Evolutionary conservation across 1,140 invertebrate genomes (phyloP).

Genomic region (Macrostomum lignano): DNA sequence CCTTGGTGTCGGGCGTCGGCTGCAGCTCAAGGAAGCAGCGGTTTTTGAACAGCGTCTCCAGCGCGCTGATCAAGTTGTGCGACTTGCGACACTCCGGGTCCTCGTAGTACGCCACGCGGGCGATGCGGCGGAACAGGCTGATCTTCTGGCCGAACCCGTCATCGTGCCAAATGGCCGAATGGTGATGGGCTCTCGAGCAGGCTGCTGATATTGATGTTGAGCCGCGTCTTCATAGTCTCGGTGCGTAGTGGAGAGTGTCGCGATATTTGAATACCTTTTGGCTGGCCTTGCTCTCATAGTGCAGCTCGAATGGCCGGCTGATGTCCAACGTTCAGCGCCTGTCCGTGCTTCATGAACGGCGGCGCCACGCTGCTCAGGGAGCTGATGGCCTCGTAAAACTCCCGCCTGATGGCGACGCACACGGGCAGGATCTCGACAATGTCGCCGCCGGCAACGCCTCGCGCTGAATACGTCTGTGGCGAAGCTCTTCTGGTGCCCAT

Average conservation of each 20-base stretch:
- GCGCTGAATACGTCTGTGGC: neutral
- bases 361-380: too few species aligned
- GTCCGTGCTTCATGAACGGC: neutral
- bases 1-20: neutral
- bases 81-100: neutral
- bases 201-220: neutral
- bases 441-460: neutral
- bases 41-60: neutral
- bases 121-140: neutral
- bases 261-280: neutral
- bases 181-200: too few species aligned
- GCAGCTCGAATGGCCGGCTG: neutral
- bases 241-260: neutral
- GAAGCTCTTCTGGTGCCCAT: neutral
- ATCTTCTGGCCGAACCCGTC: neutral
- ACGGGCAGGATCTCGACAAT: neutral
- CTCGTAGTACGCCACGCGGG: neutral
- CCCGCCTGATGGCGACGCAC: slow-evolving; percentile 1
- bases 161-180: too few species aligned
- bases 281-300: neutral
- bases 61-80: neutral
- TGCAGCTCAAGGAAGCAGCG: neutral
- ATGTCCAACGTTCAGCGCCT: neutral
- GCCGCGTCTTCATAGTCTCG: neutral
- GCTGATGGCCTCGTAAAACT: slow-evolving; percentile 1